Percentiles rank a stretch among this genome's conserved stretches.
Evolutionary conservation across 1,140 invertebrate genomes (phyloP).

Genomic region (Drosophila littoralis): DNA sequence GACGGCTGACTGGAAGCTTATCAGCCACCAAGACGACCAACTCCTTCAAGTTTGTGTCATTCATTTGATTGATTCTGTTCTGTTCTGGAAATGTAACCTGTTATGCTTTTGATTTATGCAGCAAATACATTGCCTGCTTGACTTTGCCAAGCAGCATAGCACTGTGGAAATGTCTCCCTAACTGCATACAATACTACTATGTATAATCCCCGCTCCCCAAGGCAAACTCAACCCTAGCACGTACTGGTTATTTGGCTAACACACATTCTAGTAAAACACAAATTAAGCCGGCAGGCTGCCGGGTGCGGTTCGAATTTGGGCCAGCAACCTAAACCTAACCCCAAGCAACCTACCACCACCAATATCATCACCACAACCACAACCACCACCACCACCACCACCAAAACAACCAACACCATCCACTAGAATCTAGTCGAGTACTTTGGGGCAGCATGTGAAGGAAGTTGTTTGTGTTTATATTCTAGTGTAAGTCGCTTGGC

Average conservation of each 20-base stretch:
- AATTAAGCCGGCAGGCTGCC: slow-evolving; percentile 28
- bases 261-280: slow-evolving; percentile 58
- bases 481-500: slow-evolving; percentile 70
- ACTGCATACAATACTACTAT: slow-evolving; percentile 44
- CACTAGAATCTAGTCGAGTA: slow-evolving; percentile 51
- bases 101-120: slow-evolving; percentile 74
- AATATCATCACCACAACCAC: slow-evolving; percentile 38
- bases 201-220: slow-evolving; percentile 16
- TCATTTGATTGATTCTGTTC: slow-evolving; percentile 27
- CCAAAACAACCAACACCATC: slow-evolving; percentile 31
- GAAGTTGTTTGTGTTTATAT: slow-evolving; percentile 63
- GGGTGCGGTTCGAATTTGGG: slow-evolving; percentile 11
- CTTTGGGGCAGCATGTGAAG: slow-evolving; percentile 59
- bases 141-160: slow-evolving; percentile 76
- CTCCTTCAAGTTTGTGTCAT: slow-evolving; percentile 48
- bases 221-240: slow-evolving; percentile 33
- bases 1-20: slow-evolving; percentile 39
- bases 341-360: slow-evolving; percentile 33
- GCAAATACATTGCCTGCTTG: slow-evolving; percentile 80
- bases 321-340: slow-evolving; percentile 20
- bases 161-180: slow-evolving; percentile 56
- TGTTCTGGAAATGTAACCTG: slow-evolving; percentile 54
- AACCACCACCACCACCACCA: slow-evolving; percentile 32
- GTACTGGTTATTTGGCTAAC: slow-evolving; percentile 65
- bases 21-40: slow-evolving; percentile 32